phyloP scores from a whole-genome alignment of 2,888 invertebrate species.

The Dolichopus griseipennis region DNA sequence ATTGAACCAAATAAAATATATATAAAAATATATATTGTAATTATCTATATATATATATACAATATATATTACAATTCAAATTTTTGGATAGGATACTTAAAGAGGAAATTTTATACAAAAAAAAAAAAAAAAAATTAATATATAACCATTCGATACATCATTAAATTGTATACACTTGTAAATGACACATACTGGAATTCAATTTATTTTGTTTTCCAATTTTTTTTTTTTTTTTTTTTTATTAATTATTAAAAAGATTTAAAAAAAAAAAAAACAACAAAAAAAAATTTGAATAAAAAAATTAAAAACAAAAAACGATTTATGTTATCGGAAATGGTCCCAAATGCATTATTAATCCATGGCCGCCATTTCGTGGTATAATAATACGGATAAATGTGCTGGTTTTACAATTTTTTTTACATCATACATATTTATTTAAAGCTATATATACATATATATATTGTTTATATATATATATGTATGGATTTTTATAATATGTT shows the following conservation, averaged over 20 bases:
- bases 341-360: constrained; percentile 6
- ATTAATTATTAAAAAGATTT: neutral
- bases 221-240: neutral
- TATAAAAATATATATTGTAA: no score
- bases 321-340: constrained; percentile 3
- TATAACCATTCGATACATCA: no score
- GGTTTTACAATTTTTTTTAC: neutral
- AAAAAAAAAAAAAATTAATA: no score
- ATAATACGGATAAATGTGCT: neutral
- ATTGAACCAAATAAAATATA: no score
- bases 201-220: neutral
- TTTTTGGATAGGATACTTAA: no score
- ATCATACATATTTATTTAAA: neutral
- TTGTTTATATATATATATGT: neutral
- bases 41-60: no score
- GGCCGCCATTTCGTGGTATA: constrained; percentile 6
- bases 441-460: neutral
- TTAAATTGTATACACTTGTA: no score
- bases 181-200: neutral
- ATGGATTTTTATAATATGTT: neutral
- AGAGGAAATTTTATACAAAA: no score
- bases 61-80: no score
- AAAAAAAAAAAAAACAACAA: neutral
- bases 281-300: neutral
- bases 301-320: neutral